These are phyloP conservation scores for Drosophila mercatorum DNA, from an alignment of 2,888 invertebrate species.

Conservation along the genomic window DNA sequence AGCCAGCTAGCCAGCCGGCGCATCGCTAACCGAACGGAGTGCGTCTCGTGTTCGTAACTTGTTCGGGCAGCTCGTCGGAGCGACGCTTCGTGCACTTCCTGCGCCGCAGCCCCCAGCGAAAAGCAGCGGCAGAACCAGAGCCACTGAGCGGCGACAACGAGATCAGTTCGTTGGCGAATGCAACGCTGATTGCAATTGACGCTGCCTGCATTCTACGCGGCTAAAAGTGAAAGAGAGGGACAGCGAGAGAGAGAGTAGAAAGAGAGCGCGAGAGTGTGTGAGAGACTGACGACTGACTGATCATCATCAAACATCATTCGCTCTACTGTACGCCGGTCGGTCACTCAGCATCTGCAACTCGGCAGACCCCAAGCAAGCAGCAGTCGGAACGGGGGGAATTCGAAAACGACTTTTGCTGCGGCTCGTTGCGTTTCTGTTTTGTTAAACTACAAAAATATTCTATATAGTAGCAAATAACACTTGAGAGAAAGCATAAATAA, in stretches of 20 bases:
- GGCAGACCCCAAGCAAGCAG: conserved; percentile 47
- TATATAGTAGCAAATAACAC: conserved; percentile 42
- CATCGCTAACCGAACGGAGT: conserved; percentile 22
- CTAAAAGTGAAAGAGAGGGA: conserved; percentile 61
- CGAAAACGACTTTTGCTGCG: conserved; percentile 31
- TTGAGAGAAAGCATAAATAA: conserved; percentile 22
- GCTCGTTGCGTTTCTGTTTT: conserved; percentile 35
- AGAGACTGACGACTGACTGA: conserved; percentile 29
- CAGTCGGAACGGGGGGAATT: conserved; percentile 60
- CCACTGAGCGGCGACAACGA: conserved; percentile 58
- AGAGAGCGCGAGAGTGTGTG: conserved; percentile 5
- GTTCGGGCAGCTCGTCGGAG: conserved; percentile 56
- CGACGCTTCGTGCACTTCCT: conserved; percentile 74
- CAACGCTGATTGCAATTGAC: conserved; percentile 75
- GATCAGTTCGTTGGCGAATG: conserved; percentile 76
- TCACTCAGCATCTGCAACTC: conserved; percentile 40
- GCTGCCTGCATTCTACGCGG: conserved; percentile 63
- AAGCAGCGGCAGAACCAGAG: conserved; percentile 64
- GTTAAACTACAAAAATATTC: conserved; percentile 31
- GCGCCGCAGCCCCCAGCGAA: conserved; percentile 64
- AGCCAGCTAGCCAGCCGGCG: background rate
- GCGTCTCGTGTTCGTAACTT: conserved; percentile 63
- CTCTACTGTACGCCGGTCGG: conserved; percentile 62
- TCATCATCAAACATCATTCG: conserved; percentile 45
- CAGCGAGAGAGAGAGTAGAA: background rate